Evolutionary conservation across 2,888 invertebrate species (phyloP).

Genomic region (Scrobipalpa costella): DNA sequence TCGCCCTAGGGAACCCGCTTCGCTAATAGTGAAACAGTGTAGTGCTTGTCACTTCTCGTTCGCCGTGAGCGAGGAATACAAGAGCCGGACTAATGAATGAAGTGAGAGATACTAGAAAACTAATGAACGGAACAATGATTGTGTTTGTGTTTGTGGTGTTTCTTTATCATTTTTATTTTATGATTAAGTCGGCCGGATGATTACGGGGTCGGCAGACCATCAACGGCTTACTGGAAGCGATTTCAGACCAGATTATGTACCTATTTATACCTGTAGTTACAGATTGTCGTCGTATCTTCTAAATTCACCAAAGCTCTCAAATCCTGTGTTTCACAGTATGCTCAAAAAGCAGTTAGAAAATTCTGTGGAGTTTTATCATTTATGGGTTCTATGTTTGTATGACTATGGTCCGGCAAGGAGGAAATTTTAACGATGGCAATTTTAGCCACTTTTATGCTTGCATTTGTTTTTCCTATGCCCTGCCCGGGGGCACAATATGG

Average conservation of each 20-base stretch:
- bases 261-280: no score
- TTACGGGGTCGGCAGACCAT: no score
- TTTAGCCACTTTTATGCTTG: constrained; percentile 44
- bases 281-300: no score
- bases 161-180: background rate
- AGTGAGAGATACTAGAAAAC: background rate
- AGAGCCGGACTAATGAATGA: constrained; percentile 14
- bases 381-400: no score
- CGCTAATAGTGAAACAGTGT: constrained; percentile 53
- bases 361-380: no score
- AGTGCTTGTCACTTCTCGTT: constrained; percentile 51
- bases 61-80: constrained; percentile 32
- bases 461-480: constrained; percentile 60
- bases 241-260: no score
- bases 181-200: no score
- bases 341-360: no score
- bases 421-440: background rate
- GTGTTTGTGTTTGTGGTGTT: background rate
- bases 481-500: constrained; percentile 70
- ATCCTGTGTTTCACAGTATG: no score
- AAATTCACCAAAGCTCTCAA: no score
- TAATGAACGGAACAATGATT: constrained; percentile 9
- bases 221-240: no score
- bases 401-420: no score
- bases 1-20: constrained; percentile 37